phyloP scores from a whole-genome alignment of 1,140 invertebrate species.

The Saccostrea cuccullata region DNA sequence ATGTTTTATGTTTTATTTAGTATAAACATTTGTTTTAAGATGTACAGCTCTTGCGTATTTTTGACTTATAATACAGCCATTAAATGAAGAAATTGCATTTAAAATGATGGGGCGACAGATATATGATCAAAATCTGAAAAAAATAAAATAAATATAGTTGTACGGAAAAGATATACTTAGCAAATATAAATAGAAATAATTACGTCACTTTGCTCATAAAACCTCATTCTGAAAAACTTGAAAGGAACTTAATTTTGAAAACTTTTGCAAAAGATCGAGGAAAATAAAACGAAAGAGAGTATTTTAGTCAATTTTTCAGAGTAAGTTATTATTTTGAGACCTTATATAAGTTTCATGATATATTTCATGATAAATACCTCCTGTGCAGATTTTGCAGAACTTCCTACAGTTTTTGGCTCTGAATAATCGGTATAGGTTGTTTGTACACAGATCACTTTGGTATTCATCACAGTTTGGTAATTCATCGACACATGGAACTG shows the following conservation, averaged over 20 bases:
- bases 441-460: slow-evolving; percentile 44
- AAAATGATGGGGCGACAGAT: neutral
- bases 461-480: slow-evolving; percentile 46
- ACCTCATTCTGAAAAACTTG: too few species aligned
- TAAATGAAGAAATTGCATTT: neutral
- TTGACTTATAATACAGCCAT: neutral
- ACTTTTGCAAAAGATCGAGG: too few species aligned
- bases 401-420: slow-evolving; percentile 46
- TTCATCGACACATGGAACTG: slow-evolving; percentile 43
- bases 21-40: neutral
- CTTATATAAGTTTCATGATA: neutral
- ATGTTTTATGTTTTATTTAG: neutral
- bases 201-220: too few species aligned
- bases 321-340: neutral
- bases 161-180: too few species aligned
- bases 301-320: too few species aligned
- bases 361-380: slow-evolving; percentile 5
- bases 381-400: slow-evolving; percentile 47
- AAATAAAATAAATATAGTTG: neutral
- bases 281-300: too few species aligned
- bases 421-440: slow-evolving; percentile 39
- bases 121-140: neutral
- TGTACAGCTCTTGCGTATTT: neutral
- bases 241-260: too few species aligned
- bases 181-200: too few species aligned